These are phyloP conservation scores for Grallaria varia DNA, from an alignment of 2,113 vertebrate species.

Conservation along the genomic window DNA sequence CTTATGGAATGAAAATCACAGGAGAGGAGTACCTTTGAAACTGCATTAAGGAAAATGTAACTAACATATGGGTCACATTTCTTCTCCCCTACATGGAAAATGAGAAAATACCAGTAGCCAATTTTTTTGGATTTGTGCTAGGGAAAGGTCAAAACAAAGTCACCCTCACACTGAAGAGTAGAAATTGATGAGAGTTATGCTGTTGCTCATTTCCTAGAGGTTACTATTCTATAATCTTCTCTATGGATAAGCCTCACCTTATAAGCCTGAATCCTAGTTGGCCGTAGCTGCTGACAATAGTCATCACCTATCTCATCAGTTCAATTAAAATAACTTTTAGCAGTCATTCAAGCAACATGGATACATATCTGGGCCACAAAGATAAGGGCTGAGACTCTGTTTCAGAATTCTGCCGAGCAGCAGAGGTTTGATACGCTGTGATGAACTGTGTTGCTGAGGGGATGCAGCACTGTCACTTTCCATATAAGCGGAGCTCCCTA, in stretches of 20 bases:
- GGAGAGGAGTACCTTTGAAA: not conserved
- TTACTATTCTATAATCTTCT: not conserved
- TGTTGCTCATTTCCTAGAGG: not conserved
- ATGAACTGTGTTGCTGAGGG: not conserved
- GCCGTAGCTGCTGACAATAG: not conserved
- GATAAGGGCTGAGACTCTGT: not conserved
- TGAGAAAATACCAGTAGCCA: not conserved
- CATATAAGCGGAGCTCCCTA: not conserved
- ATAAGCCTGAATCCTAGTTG: not conserved
- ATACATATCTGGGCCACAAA: not conserved
- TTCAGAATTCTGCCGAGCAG: not conserved
- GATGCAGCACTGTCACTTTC: fast-evolving
- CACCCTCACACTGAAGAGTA: not conserved
- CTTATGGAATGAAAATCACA: not conserved
- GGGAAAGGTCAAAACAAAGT: not conserved
- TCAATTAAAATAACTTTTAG: not conserved
- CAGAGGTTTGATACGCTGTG: not conserved
- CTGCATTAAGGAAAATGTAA: not conserved
- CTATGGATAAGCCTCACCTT: not conserved
- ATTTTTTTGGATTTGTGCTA: not conserved
- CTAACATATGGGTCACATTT: not conserved
- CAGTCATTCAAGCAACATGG: not conserved
- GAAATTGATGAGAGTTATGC: not conserved
- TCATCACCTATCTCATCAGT: not conserved
- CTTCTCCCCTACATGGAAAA: not conserved